A percentile compares a stretch with the other conserved stretches of the same genome.
Evolutionary conservation across 2,888 invertebrate genomes (phyloP).

Genomic region (Loripinus fragilis): DNA sequence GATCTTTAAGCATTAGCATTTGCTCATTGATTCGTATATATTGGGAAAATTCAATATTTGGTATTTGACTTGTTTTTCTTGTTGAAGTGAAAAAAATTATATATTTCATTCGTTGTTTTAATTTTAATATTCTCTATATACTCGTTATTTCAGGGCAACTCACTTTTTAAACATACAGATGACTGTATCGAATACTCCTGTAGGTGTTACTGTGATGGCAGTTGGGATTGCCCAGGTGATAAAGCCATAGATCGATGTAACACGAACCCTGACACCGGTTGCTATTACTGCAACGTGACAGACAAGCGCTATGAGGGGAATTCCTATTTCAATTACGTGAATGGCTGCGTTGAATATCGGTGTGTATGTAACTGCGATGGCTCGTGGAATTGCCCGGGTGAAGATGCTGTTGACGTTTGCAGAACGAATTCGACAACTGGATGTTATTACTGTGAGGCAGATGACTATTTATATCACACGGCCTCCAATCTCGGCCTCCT

Average conservation of each 20-base stretch:
- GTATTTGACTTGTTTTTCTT: no score
- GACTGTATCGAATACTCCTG: slow-evolving; percentile 73
- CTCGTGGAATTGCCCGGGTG: slow-evolving; percentile 63
- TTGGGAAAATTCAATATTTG: no score
- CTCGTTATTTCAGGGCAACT: slow-evolving; percentile 60
- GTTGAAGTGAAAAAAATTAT: no score
- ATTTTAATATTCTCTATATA: no score
- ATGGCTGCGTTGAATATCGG: slow-evolving; percentile 67
- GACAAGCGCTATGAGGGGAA: slow-evolving; percentile 53
- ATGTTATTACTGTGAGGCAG: slow-evolving; percentile 66
- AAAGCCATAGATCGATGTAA: slow-evolving; percentile 56
- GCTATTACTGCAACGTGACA: slow-evolving; percentile 48
- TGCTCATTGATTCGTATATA: no score
- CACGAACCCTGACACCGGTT: slow-evolving; percentile 37
- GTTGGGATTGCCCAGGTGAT: slow-evolving; percentile 73
- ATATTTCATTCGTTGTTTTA: no score
- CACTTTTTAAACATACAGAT: slow-evolving; percentile 66
- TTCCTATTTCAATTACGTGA: slow-evolving; percentile 57
- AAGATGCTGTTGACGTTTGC: slow-evolving; percentile 65
- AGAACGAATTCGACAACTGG: slow-evolving; percentile 54
- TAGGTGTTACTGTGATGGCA: slow-evolving; percentile 75
- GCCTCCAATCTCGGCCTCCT: no score
- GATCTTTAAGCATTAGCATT: no score
- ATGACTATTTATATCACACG: slow-evolving; percentile 63
- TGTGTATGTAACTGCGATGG: slow-evolving; percentile 69